Conservation (phyloP, 2,797 vertebrate species). For the Morelia viridis region DNA sequence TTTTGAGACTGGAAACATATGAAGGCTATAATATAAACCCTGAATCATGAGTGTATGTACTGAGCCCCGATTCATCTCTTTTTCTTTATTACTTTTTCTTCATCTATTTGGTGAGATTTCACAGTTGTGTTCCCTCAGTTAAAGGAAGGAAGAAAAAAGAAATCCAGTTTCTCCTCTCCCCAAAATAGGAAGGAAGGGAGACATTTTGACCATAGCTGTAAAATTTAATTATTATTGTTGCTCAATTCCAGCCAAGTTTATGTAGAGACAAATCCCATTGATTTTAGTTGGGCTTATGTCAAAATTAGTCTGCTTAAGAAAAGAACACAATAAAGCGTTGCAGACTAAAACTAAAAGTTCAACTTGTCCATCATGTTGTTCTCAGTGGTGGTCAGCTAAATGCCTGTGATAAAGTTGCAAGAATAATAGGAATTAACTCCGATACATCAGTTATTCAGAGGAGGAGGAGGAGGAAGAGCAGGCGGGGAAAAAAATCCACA, state of each 20-base stretch:
- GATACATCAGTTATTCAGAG: not conserved
- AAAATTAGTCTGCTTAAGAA: not conserved
- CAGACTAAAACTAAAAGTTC: not conserved
- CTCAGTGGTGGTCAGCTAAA: not conserved
- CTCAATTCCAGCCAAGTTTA: not conserved
- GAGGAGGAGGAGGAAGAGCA: not conserved
- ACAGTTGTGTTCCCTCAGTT: not conserved
- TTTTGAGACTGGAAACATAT: no score
- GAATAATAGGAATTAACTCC: not conserved
- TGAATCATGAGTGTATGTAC: not conserved
- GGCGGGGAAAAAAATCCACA: not conserved
- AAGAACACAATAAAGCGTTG: not conserved
- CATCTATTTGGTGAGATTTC: not conserved
- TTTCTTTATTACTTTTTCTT: not conserved
- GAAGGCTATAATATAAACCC: no score
- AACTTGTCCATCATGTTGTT: not conserved
- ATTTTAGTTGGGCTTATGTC: not conserved
- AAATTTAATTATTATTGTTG: not conserved
- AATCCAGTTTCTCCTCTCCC: not conserved
- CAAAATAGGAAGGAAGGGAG: not conserved
- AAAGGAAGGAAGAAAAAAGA: constrained; percentile 15
- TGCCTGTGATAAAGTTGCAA: not conserved
- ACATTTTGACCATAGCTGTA: not conserved
- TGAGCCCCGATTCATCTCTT: not conserved
- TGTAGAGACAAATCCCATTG: not conserved